A percentile compares a stretch with the other conserved stretches of the same genome.
Evolutionary conservation across 1,140 invertebrate genomes (phyloP).

Genomic region (Helicoverpa zea): DNA sequence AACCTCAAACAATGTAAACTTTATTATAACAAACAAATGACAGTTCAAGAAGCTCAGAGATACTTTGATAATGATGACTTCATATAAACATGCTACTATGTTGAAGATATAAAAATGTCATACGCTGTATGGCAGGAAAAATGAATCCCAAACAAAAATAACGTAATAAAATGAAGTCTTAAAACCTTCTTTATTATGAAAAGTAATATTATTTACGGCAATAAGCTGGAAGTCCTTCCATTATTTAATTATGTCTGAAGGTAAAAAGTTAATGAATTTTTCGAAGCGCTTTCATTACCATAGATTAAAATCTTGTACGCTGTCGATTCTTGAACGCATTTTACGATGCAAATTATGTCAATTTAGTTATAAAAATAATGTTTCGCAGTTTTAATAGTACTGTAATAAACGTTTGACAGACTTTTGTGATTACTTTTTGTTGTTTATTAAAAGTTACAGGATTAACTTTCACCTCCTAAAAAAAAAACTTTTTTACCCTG

Average conservation of each 20-base stretch:
- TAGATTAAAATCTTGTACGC: constrained; percentile 39
- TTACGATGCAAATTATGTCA: constrained; percentile 42
- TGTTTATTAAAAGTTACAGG: no score
- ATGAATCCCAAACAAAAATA: background rate
- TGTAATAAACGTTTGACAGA: no score
- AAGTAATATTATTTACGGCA: constrained; percentile 3
- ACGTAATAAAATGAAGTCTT: background rate
- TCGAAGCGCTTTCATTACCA: constrained; percentile 15
- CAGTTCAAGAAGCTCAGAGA: background rate
- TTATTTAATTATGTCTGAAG: constrained; percentile 30
- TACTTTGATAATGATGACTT: constrained; percentile 6
- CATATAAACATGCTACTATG: background rate
- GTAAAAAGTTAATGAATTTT: constrained; percentile 28
- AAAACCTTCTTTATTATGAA: background rate
- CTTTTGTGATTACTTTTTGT: no score
- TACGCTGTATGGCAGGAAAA: background rate
- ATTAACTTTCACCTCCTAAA: no score
- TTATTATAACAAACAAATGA: background rate
- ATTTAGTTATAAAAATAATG: constrained; percentile 7
- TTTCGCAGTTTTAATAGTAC: background rate
- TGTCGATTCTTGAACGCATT: constrained; percentile 19
- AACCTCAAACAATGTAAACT: background rate
- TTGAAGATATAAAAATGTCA: constrained; percentile 7
- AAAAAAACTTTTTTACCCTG: no score
- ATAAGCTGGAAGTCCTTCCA: background rate